Evolutionary conservation across 2,797 vertebrate genomes (phyloP).

Genomic region (Tokudaia muenninki): DNA sequence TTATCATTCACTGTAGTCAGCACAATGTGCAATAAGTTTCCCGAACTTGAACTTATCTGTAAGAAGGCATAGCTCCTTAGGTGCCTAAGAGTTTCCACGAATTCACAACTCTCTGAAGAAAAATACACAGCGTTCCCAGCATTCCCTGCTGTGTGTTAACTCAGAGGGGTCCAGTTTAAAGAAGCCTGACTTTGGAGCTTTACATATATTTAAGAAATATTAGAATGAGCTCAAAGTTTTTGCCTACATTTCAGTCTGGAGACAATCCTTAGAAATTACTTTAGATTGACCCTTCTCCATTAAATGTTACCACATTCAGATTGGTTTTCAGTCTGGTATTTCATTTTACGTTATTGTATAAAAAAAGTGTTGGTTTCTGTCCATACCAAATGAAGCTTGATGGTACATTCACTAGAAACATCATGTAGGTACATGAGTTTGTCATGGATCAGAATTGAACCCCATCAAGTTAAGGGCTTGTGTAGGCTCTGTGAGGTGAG

Average conservation of each 20-base stretch:
- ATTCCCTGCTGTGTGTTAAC: not conserved
- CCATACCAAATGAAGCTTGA: not conserved
- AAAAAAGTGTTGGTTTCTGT: not conserved
- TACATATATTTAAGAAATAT: not conserved
- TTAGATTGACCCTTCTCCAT: not conserved
- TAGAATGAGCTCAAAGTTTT: not conserved
- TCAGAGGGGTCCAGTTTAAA: slow-evolving; percentile 45
- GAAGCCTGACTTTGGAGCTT: not conserved
- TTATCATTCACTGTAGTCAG: not conserved
- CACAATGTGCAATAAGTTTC: not conserved
- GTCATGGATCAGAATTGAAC: slow-evolving; percentile 1
- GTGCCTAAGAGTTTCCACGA: not conserved
- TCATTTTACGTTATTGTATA: not conserved
- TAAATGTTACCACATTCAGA: not conserved
- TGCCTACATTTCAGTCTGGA: not conserved
- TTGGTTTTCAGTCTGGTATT: not conserved
- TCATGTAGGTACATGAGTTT: not conserved
- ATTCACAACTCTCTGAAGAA: slow-evolving; percentile 33
- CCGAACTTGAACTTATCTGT: not conserved
- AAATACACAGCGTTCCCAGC: not conserved
- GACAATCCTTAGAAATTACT: not conserved
- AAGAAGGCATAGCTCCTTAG: not conserved
- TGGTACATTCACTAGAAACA: not conserved
- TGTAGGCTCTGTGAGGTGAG: not conserved
- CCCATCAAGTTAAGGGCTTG: not conserved